phyloP scores from a whole-genome alignment of 2,888 invertebrate species.

The Pseudoips prasinana region DNA sequence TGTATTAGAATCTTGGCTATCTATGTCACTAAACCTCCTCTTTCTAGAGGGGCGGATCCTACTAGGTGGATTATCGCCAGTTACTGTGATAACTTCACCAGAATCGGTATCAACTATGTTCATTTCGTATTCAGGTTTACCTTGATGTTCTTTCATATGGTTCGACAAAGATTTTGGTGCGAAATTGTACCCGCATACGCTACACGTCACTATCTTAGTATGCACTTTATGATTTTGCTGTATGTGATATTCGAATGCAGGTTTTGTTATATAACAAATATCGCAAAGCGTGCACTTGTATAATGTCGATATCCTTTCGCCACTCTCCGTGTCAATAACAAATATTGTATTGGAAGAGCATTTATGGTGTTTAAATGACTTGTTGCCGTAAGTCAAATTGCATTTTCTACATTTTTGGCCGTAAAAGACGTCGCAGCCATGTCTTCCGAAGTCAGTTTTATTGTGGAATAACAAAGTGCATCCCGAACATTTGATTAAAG shows the following conservation, averaged over 20 bases:
- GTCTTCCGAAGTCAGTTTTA: background rate
- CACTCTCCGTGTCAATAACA: background rate
- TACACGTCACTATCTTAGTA: background rate
- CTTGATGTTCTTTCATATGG: slow-evolving; percentile 7
- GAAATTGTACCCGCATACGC: slow-evolving; percentile 12
- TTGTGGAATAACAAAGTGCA: slow-evolving; percentile 7
- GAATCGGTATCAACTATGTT: slow-evolving; percentile 9
- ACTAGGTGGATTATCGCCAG: slow-evolving; percentile 6
- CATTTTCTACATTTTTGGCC: slow-evolving; percentile 3
- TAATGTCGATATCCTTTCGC: background rate
- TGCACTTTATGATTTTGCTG: slow-evolving; percentile 1
- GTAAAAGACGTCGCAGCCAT: slow-evolving; percentile 1
- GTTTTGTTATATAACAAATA: slow-evolving; percentile 8
- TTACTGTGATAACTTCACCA: background rate
- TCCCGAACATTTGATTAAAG: background rate
- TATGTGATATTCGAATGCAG: slow-evolving; percentile 8
- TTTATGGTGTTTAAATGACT: background rate
- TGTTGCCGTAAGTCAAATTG: slow-evolving; percentile 1
- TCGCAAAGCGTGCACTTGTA: slow-evolving; percentile 13
- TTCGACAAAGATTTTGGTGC: slow-evolving; percentile 2
- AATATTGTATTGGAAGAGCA: background rate
- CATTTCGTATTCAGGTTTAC: slow-evolving; percentile 6
- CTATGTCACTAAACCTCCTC: slow-evolving; percentile 8
- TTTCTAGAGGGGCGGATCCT: slow-evolving; percentile 5
- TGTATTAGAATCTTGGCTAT: no score